phyloP scores from a whole-genome alignment of 1,140 invertebrate genomes.

The Heliothis subflexa region DNA sequence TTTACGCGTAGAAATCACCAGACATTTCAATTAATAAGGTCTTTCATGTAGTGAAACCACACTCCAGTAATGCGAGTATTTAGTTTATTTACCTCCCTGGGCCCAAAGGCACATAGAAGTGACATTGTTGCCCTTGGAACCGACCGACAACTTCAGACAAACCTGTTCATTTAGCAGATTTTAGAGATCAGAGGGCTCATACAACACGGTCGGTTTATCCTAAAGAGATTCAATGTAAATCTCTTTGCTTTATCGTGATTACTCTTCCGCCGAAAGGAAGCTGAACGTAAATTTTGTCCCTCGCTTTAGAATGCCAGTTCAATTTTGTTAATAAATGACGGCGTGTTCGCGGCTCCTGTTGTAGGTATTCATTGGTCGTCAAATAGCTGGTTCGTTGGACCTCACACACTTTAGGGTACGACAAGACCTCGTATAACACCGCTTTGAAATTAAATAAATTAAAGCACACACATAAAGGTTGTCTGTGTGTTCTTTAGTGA shows the following conservation, averaged over 20 bases:
- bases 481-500: conserved; percentile 4
- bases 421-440: conserved; percentile 2
- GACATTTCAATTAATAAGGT: conserved; percentile 48
- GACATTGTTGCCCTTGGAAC: conserved; percentile 71
- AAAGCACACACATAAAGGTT: conserved; percentile 1
- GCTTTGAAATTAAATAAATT: conserved; percentile 23
- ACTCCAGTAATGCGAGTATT: conserved; percentile 49
- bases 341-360: conserved; percentile 1
- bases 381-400: conserved; percentile 4
- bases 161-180: conserved; percentile 46
- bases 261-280: conserved; percentile 42
- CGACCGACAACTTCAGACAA: conserved; percentile 46
- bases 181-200: conserved; percentile 43
- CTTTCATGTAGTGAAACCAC: conserved; percentile 39
- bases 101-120: conserved; percentile 79
- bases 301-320: conserved; percentile 31
- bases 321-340: conserved; percentile 41
- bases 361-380: conserved; percentile 12
- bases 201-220: conserved; percentile 48
- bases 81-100: conserved; percentile 74
- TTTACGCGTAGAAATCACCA: conserved; percentile 8
- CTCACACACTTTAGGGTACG: conserved; percentile 5
- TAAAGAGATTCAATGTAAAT: conserved; percentile 45
- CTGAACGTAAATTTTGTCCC: conserved; percentile 29
- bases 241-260: conserved; percentile 42